These are phyloP conservation scores for Poeciliopsis prolifica DNA, from an alignment of 2,113 vertebrate genomes.

Conservation along the genomic window DNA sequence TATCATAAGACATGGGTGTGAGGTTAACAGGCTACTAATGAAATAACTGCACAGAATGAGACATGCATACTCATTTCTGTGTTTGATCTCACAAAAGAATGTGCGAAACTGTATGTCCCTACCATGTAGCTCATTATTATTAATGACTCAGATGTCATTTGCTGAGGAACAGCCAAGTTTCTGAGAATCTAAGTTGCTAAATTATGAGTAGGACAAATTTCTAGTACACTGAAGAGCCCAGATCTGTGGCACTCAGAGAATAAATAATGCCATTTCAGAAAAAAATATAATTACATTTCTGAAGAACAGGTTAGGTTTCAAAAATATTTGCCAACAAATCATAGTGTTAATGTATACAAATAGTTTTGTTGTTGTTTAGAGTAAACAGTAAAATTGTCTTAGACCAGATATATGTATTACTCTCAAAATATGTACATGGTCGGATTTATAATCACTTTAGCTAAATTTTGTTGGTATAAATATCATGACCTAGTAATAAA, in stretches of 20 bases:
- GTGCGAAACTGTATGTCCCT: slow-evolving; percentile 36
- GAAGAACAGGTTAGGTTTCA: too few relatives aligned
- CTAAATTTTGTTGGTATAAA: too few relatives aligned
- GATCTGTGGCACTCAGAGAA: slow-evolving; percentile 8
- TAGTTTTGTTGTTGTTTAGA: too few relatives aligned
- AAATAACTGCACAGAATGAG: slow-evolving; percentile 26
- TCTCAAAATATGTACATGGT: too few relatives aligned
- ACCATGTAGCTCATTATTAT: slow-evolving; percentile 62
- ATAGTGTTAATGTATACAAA: too few relatives aligned
- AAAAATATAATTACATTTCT: too few relatives aligned
- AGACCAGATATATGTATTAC: too few relatives aligned
- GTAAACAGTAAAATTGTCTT: too few relatives aligned
- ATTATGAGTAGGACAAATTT: slow-evolving; percentile 56
- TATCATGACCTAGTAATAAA: too few relatives aligned
- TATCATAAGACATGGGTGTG: not conserved
- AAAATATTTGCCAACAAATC: too few relatives aligned
- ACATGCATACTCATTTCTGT: slow-evolving; percentile 29
- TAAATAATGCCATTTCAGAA: not conserved
- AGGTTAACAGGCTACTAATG: slow-evolving; percentile 34
- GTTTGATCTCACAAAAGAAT: slow-evolving; percentile 34
- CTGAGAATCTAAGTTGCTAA: slow-evolving; percentile 57
- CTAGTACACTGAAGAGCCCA: slow-evolving; percentile 38
- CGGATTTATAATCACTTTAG: too few relatives aligned
- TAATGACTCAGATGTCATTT: slow-evolving; percentile 68
- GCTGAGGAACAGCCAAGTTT: slow-evolving; percentile 51